phyloP scores from a whole-genome alignment of 2,888 invertebrate genomes.

The Nymphalis polychloros region DNA sequence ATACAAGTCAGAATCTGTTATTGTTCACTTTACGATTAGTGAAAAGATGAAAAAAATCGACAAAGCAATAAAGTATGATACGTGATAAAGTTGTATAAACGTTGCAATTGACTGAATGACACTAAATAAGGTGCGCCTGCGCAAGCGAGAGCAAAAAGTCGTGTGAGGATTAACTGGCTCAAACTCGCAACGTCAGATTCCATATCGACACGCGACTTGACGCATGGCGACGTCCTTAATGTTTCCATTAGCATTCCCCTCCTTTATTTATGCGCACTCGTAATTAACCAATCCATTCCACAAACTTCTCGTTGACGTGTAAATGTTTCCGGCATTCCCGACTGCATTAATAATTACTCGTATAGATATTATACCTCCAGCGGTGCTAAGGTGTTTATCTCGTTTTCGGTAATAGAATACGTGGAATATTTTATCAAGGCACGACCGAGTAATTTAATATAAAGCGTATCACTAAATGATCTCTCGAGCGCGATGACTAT shows the following conservation, averaged over 20 bases:
- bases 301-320: slow-evolving; percentile 34
- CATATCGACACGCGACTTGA: slow-evolving; percentile 74
- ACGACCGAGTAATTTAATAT: slow-evolving; percentile 82
- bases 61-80: slow-evolving; percentile 23
- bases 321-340: slow-evolving; percentile 46
- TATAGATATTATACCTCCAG: slow-evolving; percentile 59
- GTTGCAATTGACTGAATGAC: slow-evolving; percentile 51
- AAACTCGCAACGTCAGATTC: slow-evolving; percentile 50
- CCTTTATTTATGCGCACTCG: slow-evolving; percentile 45
- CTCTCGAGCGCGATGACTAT: slow-evolving; percentile 75
- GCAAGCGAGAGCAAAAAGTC: slow-evolving; percentile 53
- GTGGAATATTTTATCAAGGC: slow-evolving; percentile 79
- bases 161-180: slow-evolving; percentile 58
- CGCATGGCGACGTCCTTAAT: slow-evolving; percentile 61
- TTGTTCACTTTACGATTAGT: too few relatives aligned
- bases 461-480: slow-evolving; percentile 82
- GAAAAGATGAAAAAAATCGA: neutral
- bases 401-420: slow-evolving; percentile 80
- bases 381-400: slow-evolving; percentile 73
- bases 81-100: slow-evolving; percentile 55
- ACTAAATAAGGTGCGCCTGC: slow-evolving; percentile 56
- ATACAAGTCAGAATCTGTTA: too few relatives aligned
- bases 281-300: slow-evolving; percentile 49
- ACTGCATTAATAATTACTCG: slow-evolving; percentile 44
- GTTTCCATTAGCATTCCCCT: slow-evolving; percentile 62